phyloP scores from a whole-genome alignment of 2,797 vertebrate species.

The Chelon labrosus region DNA sequence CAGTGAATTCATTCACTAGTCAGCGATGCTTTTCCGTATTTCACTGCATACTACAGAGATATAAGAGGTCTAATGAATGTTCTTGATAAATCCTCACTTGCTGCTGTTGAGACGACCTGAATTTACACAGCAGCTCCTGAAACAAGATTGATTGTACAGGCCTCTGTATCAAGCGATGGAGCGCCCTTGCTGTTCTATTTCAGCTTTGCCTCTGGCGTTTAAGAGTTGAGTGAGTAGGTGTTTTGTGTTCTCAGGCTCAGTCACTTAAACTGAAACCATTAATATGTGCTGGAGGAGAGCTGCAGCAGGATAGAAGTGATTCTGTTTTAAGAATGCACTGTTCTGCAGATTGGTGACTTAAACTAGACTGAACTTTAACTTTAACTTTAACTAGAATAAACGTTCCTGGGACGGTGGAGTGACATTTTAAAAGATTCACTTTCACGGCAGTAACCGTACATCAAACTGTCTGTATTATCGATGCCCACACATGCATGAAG shows the following conservation, averaged over 20 bases:
- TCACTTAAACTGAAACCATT: neutral
- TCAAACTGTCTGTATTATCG: neutral
- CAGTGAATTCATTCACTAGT: neutral
- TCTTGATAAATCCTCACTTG: neutral
- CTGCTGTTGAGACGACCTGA: neutral
- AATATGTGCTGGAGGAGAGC: neutral
- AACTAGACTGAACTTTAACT: conserved; percentile 13
- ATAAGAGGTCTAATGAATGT: neutral
- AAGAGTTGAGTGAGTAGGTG: conserved; percentile 7
- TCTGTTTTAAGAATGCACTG: neutral
- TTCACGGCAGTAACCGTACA: conserved; percentile 2
- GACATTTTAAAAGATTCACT: conserved; percentile 28
- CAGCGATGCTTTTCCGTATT: neutral
- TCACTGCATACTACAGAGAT: neutral
- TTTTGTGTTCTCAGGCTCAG: neutral
- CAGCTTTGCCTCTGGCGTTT: conserved; percentile 7
- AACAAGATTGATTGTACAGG: no score
- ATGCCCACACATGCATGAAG: neutral
- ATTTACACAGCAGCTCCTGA: neutral
- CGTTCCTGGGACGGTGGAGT: neutral
- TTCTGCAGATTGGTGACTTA: neutral
- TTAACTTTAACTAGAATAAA: conserved; percentile 5
- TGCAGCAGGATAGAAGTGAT: neutral
- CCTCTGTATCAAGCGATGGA: neutral
- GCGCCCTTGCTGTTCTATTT: neutral